A percentile compares a stretch with the other conserved stretches of the same genome.
Evolutionary conservation across 2,797 vertebrate species (phyloP).

Genomic region (Periparus ater): DNA sequence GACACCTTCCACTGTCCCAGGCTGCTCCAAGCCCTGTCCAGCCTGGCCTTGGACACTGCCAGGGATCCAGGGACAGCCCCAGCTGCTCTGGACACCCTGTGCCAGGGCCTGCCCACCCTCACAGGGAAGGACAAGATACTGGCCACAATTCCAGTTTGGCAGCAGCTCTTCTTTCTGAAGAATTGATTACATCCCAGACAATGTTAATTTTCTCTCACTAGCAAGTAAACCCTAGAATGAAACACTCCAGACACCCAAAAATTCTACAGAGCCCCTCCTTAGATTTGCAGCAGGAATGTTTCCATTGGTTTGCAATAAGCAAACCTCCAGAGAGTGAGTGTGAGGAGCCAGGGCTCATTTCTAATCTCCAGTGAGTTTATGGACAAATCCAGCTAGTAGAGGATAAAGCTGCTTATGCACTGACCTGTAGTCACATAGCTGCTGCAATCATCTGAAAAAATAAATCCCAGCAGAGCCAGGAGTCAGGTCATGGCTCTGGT

Average conservation of each 20-base stretch:
- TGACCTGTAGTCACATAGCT: background rate
- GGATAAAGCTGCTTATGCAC: background rate
- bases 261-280: background rate
- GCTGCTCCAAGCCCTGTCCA: rapidly evolving
- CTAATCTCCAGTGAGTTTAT: background rate
- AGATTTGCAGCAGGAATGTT: background rate
- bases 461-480: background rate
- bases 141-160: background rate
- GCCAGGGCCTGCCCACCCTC: background rate
- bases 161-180: background rate
- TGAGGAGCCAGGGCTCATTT: background rate
- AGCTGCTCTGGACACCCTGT: background rate
- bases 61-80: background rate
- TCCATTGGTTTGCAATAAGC: background rate
- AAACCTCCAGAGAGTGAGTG: background rate
- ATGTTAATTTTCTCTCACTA: background rate
- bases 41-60: rapidly evolving
- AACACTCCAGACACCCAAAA: background rate
- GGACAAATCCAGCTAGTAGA: background rate
- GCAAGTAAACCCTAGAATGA: background rate
- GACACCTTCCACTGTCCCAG: background rate
- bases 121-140: background rate
- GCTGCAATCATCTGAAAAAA: background rate
- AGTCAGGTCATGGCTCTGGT: background rate
- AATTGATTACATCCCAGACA: background rate